A percentile compares a stretch with the other conserved stretches of the same genome.
Evolutionary conservation across 1,140 invertebrate species (phyloP).

Genomic region (Rhagoletis pomonella): DNA sequence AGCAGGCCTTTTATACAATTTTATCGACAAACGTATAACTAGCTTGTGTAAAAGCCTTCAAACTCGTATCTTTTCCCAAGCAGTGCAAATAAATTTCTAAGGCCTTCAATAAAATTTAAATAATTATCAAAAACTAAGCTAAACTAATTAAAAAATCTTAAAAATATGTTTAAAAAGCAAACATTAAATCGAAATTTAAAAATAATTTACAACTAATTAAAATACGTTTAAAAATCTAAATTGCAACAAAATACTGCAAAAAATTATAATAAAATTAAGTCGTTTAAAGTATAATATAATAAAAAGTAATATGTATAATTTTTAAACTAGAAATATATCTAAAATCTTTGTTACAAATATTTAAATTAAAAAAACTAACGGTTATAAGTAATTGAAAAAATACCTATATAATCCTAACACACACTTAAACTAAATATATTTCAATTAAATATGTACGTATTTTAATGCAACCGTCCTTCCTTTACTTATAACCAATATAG

Average conservation of each 20-base stretch:
- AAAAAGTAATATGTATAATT: neutral
- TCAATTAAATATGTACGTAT: neutral
- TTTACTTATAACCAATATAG: neutral
- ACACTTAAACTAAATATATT: neutral
- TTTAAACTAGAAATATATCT: neutral
- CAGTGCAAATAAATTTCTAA: no score
- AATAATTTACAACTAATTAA: neutral
- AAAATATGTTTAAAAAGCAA: neutral
- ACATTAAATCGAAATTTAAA: neutral
- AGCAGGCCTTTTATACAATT: no score
- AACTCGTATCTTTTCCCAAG: no score
- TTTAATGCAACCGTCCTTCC: neutral
- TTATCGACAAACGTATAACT: no score
- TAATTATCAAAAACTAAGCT: no score
- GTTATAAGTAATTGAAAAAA: neutral
- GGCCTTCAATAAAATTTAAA: no score
- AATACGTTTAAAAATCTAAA: neutral
- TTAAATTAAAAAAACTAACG: neutral
- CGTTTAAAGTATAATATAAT: constrained; percentile 10
- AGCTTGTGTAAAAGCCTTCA: no score
- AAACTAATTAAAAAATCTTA: no score
- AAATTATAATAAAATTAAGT: neutral
- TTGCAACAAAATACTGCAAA: neutral
- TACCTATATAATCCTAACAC: neutral
- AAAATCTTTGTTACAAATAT: constrained; percentile 9